These are phyloP conservation scores for Zaprionus vittiger DNA, from an alignment of 1,140 invertebrate genomes.

Conservation along the genomic window DNA sequence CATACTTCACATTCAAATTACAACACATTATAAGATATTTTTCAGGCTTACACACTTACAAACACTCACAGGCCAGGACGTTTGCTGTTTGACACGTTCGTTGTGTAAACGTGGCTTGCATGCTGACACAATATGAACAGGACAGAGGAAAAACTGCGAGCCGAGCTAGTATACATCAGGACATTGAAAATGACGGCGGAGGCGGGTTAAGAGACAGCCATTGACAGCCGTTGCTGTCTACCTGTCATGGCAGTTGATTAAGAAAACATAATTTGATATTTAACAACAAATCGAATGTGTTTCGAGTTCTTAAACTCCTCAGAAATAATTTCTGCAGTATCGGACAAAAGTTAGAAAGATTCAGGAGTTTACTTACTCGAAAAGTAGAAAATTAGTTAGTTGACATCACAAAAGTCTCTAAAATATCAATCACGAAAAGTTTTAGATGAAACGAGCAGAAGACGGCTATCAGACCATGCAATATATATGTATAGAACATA, in stretches of 20 bases:
- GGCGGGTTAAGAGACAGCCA: neutral
- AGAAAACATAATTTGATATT: conserved; percentile 6
- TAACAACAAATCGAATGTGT: neutral
- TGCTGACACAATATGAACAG: neutral
- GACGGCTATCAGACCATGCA: too few species aligned
- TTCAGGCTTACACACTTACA: neutral
- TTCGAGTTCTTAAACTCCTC: neutral
- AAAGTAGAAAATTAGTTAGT: neutral
- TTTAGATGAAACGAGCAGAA: neutral
- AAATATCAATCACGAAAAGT: neutral
- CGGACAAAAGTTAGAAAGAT: neutral
- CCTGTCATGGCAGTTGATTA: conserved; percentile 4
- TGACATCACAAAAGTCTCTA: too few species aligned
- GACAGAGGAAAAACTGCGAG: neutral
- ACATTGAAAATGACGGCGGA: neutral
- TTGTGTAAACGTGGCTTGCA: conserved; percentile 2
- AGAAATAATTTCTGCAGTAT: neutral
- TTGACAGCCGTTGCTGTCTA: conserved; percentile 1
- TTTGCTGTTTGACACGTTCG: conserved; percentile 6
- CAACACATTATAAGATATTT: conserved; percentile 5
- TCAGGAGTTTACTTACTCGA: neutral
- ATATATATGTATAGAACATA: too few species aligned
- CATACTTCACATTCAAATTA: conserved; percentile 8
- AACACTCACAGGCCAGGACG: neutral
- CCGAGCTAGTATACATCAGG: neutral